Percentiles rank a stretch among this genome's conserved stretches.
Conservation (phyloP, 1,140 invertebrate genomes). For the Zaprionus africanus region DNA sequence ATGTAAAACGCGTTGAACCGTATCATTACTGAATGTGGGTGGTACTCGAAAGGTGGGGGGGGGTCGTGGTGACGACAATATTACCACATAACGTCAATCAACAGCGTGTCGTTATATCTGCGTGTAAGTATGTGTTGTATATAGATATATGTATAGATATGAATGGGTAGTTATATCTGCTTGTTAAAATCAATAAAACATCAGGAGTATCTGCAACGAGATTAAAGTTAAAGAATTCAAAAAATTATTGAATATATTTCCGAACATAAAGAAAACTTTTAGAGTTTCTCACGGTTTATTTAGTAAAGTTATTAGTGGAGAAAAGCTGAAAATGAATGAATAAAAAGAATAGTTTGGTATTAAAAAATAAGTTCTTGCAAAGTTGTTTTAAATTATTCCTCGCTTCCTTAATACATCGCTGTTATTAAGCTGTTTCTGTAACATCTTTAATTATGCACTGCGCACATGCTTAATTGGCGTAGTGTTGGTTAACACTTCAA, state of each 20-base stretch:
- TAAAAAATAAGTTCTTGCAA: no score
- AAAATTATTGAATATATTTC: no score
- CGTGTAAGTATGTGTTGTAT: conserved; percentile 13
- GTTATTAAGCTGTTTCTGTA: neutral
- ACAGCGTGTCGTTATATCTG: conserved; percentile 9
- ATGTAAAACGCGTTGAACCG: conserved; percentile 77
- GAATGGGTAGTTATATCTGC: neutral
- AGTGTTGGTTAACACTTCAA: conserved; percentile 79
- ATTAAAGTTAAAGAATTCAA: neutral
- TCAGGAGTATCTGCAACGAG: neutral
- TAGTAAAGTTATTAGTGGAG: no score
- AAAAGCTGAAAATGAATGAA: no score
- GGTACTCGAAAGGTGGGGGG: neutral
- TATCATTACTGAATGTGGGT: conserved; percentile 63
- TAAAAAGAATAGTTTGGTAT: no score
- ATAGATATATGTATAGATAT: conserved; percentile 13
- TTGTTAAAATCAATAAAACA: conserved; percentile 1
- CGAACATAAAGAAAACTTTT: no score
- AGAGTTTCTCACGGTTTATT: no score
- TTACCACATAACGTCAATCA: conserved; percentile 70
- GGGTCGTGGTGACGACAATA: conserved; percentile 50
- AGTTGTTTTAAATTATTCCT: no score
- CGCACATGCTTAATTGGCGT: conserved; percentile 45
- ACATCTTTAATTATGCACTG: conserved; percentile 39
- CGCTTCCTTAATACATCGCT: neutral